Evolutionary conservation across 64 coral and sea anemone species (phyloP).

Genomic region (Platygyra sinensis): DNA sequence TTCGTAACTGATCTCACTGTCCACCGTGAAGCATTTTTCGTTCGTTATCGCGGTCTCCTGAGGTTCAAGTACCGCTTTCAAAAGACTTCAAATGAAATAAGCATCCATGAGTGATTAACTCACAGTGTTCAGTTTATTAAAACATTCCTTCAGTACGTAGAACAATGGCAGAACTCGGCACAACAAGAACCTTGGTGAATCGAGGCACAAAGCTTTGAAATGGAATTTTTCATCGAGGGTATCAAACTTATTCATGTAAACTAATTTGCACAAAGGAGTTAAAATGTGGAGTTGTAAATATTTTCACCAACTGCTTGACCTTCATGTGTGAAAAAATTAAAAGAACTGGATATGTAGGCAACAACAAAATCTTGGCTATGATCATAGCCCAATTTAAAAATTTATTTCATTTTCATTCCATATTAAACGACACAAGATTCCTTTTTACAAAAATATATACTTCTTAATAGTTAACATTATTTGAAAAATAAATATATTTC

Average conservation of each 20-base stretch:
- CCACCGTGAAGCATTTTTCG: not conserved
- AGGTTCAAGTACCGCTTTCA: conserved; percentile 10
- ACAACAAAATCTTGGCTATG: not conserved
- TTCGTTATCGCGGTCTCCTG: not conserved
- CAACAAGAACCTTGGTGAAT: no score
- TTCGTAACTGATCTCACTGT: no score
- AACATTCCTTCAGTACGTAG: not conserved
- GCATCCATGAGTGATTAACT: not conserved
- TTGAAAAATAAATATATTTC: conserved; percentile 32
- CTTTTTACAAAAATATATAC: conserved; percentile 1
- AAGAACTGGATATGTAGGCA: not conserved
- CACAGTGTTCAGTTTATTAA: not conserved
- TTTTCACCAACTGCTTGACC: not conserved
- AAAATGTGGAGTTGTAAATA: no score
- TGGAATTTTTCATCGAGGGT: no score
- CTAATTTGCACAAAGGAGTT: no score
- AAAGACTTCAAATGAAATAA: not conserved
- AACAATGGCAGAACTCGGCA: not conserved
- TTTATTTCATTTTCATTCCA: conserved; percentile 11
- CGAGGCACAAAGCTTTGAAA: no score
- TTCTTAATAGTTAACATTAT: not conserved
- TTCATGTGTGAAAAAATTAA: not conserved
- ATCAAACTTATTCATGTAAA: no score
- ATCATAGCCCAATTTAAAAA: not conserved
- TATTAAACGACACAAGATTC: not conserved